phyloP scores from a whole-genome alignment of 2,888 invertebrate species.

The Uropetala carovei region DNA sequence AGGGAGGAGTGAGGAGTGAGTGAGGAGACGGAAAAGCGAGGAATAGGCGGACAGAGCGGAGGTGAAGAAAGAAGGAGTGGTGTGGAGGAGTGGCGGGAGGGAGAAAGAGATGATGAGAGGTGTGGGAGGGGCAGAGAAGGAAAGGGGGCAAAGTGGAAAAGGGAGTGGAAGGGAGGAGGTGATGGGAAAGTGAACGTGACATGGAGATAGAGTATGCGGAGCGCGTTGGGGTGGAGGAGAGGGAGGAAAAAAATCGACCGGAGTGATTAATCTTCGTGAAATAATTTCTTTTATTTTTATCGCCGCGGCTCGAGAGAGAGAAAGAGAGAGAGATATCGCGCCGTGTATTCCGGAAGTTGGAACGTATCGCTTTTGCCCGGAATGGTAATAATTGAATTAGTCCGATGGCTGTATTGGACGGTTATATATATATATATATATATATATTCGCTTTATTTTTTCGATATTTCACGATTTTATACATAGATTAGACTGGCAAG shows the following conservation, averaged over 20 bases:
- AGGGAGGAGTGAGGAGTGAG: too few relatives aligned
- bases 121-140: not conserved
- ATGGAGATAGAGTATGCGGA: not conserved
- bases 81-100: not conserved
- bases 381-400: constrained; percentile 28
- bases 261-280: constrained; percentile 26
- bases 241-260: not conserved
- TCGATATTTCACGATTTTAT: too few relatives aligned
- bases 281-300: not conserved
- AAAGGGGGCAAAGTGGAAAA: not conserved
- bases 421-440: not conserved
- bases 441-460: too few relatives aligned
- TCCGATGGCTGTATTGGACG: not conserved
- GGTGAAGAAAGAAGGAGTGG: not conserved
- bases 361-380: not conserved
- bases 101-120: not conserved
- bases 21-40: not conserved
- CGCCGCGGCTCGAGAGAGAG: not conserved
- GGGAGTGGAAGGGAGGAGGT: not conserved
- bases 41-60: not conserved
- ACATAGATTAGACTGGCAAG: too few relatives aligned
- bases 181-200: not conserved
- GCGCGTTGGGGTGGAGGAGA: not conserved
- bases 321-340: not conserved
- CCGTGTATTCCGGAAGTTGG: constrained; percentile 19